These are phyloP conservation scores for Synanthedon tipuliformis DNA, from an alignment of 2,888 invertebrate species.

Conservation along the genomic window DNA sequence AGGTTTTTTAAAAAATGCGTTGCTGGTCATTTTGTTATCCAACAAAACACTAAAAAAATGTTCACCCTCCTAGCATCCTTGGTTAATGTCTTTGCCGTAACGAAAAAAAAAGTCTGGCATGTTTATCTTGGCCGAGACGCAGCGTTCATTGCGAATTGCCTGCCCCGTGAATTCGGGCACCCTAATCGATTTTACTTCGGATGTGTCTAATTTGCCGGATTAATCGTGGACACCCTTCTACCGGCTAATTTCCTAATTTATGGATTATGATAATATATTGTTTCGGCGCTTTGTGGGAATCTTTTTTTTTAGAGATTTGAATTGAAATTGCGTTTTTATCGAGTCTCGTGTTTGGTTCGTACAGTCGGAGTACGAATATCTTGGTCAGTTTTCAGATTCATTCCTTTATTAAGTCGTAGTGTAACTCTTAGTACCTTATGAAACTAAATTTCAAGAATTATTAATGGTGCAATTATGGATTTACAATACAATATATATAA, in stretches of 20 bases:
- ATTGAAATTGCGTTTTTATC: too few species aligned
- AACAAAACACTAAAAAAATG: constrained; percentile 6
- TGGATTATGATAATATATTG: constrained; percentile 33
- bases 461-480: too few species aligned
- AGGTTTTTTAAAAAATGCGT: too few species aligned
- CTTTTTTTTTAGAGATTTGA: not conserved
- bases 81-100: constrained; percentile 66
- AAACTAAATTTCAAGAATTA: too few species aligned
- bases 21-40: too few species aligned
- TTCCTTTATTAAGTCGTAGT: too few species aligned
- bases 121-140: constrained; percentile 63
- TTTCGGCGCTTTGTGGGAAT: constrained; percentile 11
- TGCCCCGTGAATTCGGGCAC: constrained; percentile 24
- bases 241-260: constrained; percentile 61
- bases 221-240: constrained; percentile 66
- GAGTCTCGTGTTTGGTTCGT: too few species aligned
- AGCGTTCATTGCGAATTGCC: constrained; percentile 47
- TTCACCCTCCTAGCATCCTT: constrained; percentile 51
- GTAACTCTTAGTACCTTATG: too few species aligned
- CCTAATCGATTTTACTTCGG: constrained; percentile 64
- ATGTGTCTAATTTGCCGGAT: constrained; percentile 64
- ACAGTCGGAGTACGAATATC: too few species aligned
- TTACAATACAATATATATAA: too few species aligned
- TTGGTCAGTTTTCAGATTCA: too few species aligned
- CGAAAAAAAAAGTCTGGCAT: constrained; percentile 60